These are phyloP conservation scores for Tychaedon coryphoeus DNA, from an alignment of 2,113 vertebrate species.

Conservation along the genomic window DNA sequence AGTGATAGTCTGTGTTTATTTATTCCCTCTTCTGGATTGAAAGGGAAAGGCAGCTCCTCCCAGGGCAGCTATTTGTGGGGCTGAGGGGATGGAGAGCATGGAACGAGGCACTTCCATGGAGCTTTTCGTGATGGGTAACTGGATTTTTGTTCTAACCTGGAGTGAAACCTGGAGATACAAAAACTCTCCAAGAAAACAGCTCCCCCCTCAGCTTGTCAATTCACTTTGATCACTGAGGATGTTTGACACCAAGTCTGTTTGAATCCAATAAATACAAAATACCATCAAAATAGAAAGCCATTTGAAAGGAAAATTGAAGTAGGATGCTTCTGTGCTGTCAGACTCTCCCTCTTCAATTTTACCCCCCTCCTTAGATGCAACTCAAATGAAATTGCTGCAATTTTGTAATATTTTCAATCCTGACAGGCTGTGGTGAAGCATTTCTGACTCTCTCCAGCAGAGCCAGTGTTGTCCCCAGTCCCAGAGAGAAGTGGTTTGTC, in stretches of 20 bases:
- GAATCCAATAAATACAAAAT: background rate
- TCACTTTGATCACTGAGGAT: background rate
- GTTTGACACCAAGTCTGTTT: background rate
- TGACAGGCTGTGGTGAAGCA: background rate
- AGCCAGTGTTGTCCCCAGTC: background rate
- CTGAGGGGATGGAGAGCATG: background rate
- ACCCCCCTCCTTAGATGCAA: background rate
- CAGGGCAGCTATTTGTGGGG: background rate
- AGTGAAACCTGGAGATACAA: background rate
- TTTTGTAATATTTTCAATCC: background rate
- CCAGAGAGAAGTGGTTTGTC: background rate
- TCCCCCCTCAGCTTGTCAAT: background rate
- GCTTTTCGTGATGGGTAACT: background rate
- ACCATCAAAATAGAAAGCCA: background rate
- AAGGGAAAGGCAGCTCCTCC: background rate
- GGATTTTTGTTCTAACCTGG: background rate
- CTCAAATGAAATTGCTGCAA: background rate
- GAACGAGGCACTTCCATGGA: fast-evolving
- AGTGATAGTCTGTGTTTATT: background rate
- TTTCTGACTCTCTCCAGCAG: background rate
- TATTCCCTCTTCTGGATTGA: background rate
- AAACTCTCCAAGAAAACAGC: background rate
- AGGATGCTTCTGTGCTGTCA: background rate
- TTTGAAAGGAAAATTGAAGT: background rate
- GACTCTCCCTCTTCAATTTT: background rate